These are phyloP conservation scores for Strix uralensis DNA, from an alignment of 2,113 vertebrate genomes.

Conservation along the genomic window DNA sequence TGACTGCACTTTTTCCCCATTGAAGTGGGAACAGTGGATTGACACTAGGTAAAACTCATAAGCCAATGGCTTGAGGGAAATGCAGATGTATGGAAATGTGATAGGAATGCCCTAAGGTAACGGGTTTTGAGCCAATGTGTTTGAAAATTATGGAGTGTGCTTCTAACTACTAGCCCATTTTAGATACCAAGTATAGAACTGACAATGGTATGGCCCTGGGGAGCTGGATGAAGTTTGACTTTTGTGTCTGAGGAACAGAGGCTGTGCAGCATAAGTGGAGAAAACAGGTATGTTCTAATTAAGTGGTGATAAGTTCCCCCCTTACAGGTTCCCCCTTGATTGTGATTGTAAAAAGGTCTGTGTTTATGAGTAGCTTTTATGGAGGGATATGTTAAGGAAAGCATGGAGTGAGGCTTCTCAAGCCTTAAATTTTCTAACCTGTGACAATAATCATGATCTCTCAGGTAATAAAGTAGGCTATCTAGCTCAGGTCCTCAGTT, in stretches of 20 bases:
- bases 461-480: slow-evolving; percentile 19
- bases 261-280: background rate
- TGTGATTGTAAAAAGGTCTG: background rate
- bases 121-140: background rate
- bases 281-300: slow-evolving; percentile 6
- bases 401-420: background rate
- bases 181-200: background rate
- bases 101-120: slow-evolving; percentile 23
- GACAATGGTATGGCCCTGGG: background rate
- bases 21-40: background rate
- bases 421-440: slow-evolving; percentile 45
- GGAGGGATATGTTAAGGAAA: slow-evolving; percentile 17
- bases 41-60: slow-evolving; percentile 9
- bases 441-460: background rate
- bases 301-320: background rate
- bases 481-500: slow-evolving; percentile 7
- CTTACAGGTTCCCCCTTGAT: background rate
- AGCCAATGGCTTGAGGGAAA: slow-evolving; percentile 29
- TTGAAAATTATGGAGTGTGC: background rate
- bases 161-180: background rate
- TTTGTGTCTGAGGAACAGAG: background rate
- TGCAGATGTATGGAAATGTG: slow-evolving; percentile 53
- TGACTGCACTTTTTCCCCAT: slow-evolving; percentile 29
- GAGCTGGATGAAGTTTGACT: slow-evolving; percentile 10
- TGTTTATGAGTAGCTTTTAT: slow-evolving; percentile 38